Percentiles rank a stretch among this genome's conserved stretches.
phyloP scores from a whole-genome alignment of 2,888 invertebrate species.

The Agrochola litura region DNA sequence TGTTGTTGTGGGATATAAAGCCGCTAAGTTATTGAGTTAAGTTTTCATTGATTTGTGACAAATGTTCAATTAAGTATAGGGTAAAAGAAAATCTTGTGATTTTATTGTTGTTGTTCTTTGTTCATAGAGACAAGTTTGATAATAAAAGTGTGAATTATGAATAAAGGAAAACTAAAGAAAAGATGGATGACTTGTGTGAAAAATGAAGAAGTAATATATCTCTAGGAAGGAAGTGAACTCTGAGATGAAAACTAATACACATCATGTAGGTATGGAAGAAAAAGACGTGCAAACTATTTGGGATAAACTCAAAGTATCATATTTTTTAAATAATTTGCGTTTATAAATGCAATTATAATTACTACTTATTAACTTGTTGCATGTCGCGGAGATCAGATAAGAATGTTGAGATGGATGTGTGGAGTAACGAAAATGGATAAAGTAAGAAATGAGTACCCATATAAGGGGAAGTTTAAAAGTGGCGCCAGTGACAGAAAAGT shows the following conservation, averaged over 20 bases:
- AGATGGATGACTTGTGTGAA: neutral
- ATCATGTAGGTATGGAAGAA: too few relatives aligned
- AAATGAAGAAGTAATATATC: neutral
- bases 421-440: too few relatives aligned
- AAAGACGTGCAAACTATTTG: neutral
- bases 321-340: neutral
- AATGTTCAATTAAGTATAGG: neutral
- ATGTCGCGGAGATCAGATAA: too few relatives aligned
- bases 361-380: neutral
- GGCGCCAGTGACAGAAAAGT: too few relatives aligned
- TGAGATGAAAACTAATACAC: too few relatives aligned
- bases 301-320: neutral
- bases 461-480: too few relatives aligned
- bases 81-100: neutral
- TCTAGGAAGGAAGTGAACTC: neutral
- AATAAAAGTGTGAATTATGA: neutral
- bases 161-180: neutral
- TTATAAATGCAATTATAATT: neutral
- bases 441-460: too few relatives aligned
- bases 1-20: neutral
- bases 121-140: neutral
- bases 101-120: neutral
- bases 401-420: too few relatives aligned
- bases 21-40: neutral
- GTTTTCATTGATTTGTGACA: slow-evolving; percentile 8